Conservation (phyloP, 2,113 vertebrate species). For the Aythya baeri region DNA sequence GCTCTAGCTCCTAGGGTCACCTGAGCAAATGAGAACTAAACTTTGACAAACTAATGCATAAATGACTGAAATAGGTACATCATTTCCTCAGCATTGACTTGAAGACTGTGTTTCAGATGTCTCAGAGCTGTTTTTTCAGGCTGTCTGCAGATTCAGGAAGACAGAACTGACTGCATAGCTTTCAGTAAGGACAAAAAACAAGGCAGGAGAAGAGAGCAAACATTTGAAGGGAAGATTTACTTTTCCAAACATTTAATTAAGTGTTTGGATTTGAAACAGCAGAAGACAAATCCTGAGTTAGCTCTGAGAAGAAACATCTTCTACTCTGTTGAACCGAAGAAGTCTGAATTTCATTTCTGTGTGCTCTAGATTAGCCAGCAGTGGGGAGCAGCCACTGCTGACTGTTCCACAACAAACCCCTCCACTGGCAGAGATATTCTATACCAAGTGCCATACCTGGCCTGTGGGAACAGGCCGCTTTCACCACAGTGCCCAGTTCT, state of each 20-base stretch:
- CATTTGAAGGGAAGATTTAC: not conserved
- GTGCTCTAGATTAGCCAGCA: not conserved
- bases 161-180: not conserved
- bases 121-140: not conserved
- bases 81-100: not conserved
- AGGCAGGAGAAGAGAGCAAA: not conserved
- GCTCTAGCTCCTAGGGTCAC: not conserved
- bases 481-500: not conserved
- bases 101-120: accelerated
- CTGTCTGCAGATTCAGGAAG: not conserved
- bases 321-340: not conserved
- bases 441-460: not conserved
- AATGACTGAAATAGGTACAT: not conserved
- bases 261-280: not conserved
- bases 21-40: not conserved
- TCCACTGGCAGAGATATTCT: not conserved
- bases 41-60: not conserved
- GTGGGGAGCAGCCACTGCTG: not conserved
- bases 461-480: not conserved
- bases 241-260: not conserved
- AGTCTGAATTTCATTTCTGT: not conserved
- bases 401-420: not conserved
- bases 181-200: not conserved
- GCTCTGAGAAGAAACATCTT: not conserved
- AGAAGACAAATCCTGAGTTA: not conserved